Evolutionary conservation across 2,113 vertebrate species (phyloP).

Genomic region (Gnathonemus echidnorhynchus): DNA sequence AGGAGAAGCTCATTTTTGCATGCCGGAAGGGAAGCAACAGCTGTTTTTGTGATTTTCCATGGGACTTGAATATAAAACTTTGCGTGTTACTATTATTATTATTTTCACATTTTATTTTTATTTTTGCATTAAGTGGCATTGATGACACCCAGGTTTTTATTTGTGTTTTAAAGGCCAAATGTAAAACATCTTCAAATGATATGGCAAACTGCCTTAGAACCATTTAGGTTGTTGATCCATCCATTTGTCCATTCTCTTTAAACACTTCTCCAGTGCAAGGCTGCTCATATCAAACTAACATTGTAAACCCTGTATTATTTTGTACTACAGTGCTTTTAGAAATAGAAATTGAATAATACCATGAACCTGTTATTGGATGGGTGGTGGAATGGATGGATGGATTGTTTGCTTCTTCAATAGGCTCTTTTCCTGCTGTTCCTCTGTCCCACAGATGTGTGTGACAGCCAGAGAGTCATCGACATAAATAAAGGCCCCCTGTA

Average conservation of each 20-base stretch:
- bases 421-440: background rate
- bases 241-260: background rate
- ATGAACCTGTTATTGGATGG: background rate
- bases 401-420: background rate
- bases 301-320: background rate
- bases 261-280: background rate
- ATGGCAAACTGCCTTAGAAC: background rate
- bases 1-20: background rate
- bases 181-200: background rate
- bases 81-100: too few species aligned
- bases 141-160: background rate
- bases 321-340: background rate
- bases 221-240: background rate
- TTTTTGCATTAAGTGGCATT: background rate
- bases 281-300: background rate
- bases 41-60: background rate
- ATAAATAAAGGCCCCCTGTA: slow-evolving; percentile 71
- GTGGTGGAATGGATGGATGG: background rate
- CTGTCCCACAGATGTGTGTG: slow-evolving; percentile 24
- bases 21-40: background rate
- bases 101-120: background rate
- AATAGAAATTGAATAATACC: background rate
- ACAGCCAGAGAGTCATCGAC: slow-evolving; percentile 48
- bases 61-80: background rate
- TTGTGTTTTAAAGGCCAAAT: background rate